phyloP scores from a whole-genome alignment of 2,113 vertebrate species.

The Poicephalus gulielmi region DNA sequence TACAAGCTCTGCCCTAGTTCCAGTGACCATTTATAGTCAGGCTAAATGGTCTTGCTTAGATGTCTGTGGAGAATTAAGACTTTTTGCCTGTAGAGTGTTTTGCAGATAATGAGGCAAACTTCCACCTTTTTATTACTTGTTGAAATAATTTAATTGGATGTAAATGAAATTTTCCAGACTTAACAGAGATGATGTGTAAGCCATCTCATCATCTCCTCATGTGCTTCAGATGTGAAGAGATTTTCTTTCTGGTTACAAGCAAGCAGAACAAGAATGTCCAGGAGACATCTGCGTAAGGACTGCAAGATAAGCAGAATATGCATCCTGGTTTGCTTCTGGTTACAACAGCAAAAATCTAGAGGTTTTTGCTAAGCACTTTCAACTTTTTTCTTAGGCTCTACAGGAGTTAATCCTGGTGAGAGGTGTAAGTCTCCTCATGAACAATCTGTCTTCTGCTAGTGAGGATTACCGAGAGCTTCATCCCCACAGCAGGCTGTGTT shows the following conservation, averaged over 20 bases:
- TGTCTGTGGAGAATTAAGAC: neutral
- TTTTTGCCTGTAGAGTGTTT: neutral
- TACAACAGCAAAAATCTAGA: neutral
- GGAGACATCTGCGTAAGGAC: neutral
- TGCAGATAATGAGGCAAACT: neutral
- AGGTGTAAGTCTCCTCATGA: neutral
- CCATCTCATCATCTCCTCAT: neutral
- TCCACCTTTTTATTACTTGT: neutral
- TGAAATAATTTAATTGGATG: neutral
- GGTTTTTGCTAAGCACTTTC: neutral
- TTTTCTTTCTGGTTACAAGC: neutral
- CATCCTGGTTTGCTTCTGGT: neutral
- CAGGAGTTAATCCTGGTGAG: neutral
- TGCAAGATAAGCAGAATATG: neutral
- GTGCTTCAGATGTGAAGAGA: neutral
- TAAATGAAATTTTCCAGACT: neutral
- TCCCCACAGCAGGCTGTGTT: neutral
- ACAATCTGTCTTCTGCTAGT: neutral
- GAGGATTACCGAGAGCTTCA: neutral
- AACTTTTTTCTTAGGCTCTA: neutral
- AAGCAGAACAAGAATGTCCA: neutral
- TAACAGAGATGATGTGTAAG: neutral
- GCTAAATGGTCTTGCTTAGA: neutral
- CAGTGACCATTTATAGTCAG: neutral
- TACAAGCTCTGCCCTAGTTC: neutral